phyloP scores from a whole-genome alignment of 64 coral and sea anemone genomes.

The Porites australiensis region DNA sequence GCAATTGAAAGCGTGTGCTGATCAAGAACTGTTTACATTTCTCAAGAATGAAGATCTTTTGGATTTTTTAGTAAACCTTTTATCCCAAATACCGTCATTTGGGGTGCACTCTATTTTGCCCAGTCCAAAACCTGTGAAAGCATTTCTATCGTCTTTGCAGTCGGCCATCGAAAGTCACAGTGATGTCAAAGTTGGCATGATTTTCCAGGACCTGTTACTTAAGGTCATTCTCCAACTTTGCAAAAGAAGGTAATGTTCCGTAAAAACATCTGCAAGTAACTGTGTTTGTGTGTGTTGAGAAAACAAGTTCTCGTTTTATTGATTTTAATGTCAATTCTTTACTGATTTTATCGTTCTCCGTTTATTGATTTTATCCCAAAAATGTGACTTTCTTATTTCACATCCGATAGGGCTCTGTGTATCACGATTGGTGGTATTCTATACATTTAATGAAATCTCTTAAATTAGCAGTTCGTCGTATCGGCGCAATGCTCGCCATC shows the following conservation, averaged over 20 bases:
- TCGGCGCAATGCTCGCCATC: too few relatives aligned
- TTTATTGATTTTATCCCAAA: too few relatives aligned
- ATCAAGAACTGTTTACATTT: slow-evolving; percentile 14
- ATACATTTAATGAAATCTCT: too few relatives aligned
- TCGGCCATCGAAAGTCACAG: slow-evolving; percentile 15
- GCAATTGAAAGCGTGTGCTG: slow-evolving; percentile 3
- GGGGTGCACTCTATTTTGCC: slow-evolving; percentile 13
- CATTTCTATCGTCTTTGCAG: slow-evolving; percentile 53
- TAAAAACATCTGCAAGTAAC: not conserved
- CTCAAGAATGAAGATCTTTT: slow-evolving; percentile 59
- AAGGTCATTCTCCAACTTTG: slow-evolving; percentile 2
- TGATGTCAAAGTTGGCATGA: not conserved
- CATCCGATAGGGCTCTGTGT: too few relatives aligned
- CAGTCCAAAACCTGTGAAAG: slow-evolving; percentile 59
- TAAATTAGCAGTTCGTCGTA: too few relatives aligned
- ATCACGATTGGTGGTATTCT: too few relatives aligned
- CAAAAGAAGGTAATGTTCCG: not conserved
- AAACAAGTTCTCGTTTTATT: too few relatives aligned
- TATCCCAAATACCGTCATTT: slow-evolving; percentile 9
- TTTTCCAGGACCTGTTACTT: slow-evolving; percentile 61
- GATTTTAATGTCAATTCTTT: too few relatives aligned
- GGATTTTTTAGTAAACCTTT: slow-evolving; percentile 17
- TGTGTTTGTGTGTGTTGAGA: too few relatives aligned
- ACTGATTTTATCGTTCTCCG: too few relatives aligned
- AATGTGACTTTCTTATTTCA: too few relatives aligned